Conservation (phyloP, 1,140 invertebrate species). For the Nomia melanderi region DNA sequence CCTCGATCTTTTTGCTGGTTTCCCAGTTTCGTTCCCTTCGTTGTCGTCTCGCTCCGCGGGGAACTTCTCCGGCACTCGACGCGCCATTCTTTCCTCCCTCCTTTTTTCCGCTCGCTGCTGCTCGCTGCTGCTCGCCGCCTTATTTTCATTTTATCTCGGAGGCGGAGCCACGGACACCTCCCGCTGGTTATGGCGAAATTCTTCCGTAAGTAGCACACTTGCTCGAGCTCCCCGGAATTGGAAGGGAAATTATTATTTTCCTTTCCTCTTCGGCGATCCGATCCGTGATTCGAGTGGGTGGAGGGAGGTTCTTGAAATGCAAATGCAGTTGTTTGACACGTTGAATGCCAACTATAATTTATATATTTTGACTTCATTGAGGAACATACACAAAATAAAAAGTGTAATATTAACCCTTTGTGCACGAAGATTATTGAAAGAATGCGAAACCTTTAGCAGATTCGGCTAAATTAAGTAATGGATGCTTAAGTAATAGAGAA, state of each 20-base stretch:
- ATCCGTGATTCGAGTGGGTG: slow-evolving; percentile 3
- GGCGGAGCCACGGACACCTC: neutral
- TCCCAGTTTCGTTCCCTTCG: neutral
- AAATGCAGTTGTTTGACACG: too few species aligned
- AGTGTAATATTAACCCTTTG: too few species aligned
- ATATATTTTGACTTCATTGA: too few species aligned
- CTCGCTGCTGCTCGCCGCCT: neutral
- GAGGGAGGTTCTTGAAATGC: too few species aligned
- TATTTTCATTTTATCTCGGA: slow-evolving; percentile 12
- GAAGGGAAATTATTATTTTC: slow-evolving; percentile 35
- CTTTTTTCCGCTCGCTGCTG: neutral
- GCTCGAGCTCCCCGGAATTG: slow-evolving; percentile 13
- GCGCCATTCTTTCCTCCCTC: neutral
- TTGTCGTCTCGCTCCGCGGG: slow-evolving; percentile 7
- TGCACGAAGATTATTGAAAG: too few species aligned
- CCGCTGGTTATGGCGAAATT: slow-evolving; percentile 7
- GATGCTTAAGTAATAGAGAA: too few species aligned
- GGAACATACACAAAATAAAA: too few species aligned
- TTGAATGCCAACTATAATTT: too few species aligned
- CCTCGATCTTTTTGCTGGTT: slow-evolving; percentile 5
- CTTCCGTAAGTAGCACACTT: neutral
- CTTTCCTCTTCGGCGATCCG: slow-evolving; percentile 19
- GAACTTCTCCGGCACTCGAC: neutral
- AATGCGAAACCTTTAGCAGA: too few species aligned
- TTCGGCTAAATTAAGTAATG: too few species aligned